Evolutionary conservation across 1,140 invertebrate genomes (phyloP), one percentile per base, ranked within the genome.

Genomic region (Schlechtendalia chinensis): DNA sequence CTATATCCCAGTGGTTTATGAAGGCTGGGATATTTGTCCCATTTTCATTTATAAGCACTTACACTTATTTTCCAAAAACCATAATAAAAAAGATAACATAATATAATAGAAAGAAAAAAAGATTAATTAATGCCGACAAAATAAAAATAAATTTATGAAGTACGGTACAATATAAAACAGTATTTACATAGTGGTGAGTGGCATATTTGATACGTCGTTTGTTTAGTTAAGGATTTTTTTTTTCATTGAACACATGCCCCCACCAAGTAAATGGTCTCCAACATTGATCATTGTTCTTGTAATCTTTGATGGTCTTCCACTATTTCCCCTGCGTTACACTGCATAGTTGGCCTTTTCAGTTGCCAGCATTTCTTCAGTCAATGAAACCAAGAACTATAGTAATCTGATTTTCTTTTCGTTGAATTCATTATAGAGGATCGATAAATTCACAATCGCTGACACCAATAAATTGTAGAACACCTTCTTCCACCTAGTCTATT

Each of bases 291-390:
- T 0, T 10, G 56, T 58, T 58, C 11, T 58, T n/a, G 56, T n/a
- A 8, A 58, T 58, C 54, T 58, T 58, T 58, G 56, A 58, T 58
- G 56, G 56, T 24, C n/a, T 58, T 58, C 56, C 56, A 58, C 56
- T 58, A 8, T 58, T 58, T 58, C 56, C 22, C 10, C n/a, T 58
- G n/a, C n/a, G 56, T 58, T 58, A 10, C 16, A 56, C 56, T 58
- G 8, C 56, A 58, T n/a, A 58, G 8, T 11, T 58, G n/a, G 56
- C 56, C 22, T 24, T 58, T 58, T n/a, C 56, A 8, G 56, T 58
- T 58, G 56, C 56, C 56, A 58, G n/a, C 56, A 58, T 58, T 58
- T 58, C 19, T 58, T 58, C 56, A 58, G 56, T n/a, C 56, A 58
- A 58, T 58, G 56, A n/a, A 22, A 58, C 56, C 56, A 58, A 24